Conservation (phyloP, 2,888 invertebrate species). For the Hymenopus coronatus region DNA sequence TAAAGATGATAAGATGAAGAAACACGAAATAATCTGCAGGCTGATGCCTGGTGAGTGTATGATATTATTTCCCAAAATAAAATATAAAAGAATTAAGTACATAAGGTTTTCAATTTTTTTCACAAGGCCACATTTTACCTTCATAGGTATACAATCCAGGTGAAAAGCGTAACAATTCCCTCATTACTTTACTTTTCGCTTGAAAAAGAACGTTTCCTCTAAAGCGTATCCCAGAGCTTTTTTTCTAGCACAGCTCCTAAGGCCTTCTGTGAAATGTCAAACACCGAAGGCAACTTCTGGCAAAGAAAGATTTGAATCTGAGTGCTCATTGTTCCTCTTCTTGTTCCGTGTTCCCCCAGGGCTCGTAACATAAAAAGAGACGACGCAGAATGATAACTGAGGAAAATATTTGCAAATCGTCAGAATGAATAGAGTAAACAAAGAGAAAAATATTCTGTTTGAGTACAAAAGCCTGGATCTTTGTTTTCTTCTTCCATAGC, state of each 20-base stretch:
- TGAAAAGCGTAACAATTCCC: not conserved
- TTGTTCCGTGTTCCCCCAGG: not conserved
- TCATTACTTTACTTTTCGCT: not conserved
- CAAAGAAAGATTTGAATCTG: not conserved
- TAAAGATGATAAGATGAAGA: not conserved
- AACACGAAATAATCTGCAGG: not conserved
- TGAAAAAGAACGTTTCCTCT: not conserved
- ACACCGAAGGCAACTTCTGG: not conserved
- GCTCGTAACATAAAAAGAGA: not conserved
- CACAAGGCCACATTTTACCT: too few relatives aligned
- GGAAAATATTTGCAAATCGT: not conserved
- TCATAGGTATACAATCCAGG: not conserved
- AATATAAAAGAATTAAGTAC: too few relatives aligned
- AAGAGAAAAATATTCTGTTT: not conserved
- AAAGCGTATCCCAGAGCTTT: too few relatives aligned
- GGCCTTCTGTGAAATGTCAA: not conserved
- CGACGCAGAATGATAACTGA: not conserved
- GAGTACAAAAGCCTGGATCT: not conserved
- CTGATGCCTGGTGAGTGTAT: too few relatives aligned
- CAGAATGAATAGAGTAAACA: not conserved
- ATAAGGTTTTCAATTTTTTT: too few relatives aligned
- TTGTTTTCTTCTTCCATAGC: not conserved
- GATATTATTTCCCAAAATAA: too few relatives aligned
- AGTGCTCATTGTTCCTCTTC: not conserved
- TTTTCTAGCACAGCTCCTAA: not conserved